Base-by-base conservation (phyloP, 2,113 vertebrate species). In the Pristiophorus japonicus region DNA sequence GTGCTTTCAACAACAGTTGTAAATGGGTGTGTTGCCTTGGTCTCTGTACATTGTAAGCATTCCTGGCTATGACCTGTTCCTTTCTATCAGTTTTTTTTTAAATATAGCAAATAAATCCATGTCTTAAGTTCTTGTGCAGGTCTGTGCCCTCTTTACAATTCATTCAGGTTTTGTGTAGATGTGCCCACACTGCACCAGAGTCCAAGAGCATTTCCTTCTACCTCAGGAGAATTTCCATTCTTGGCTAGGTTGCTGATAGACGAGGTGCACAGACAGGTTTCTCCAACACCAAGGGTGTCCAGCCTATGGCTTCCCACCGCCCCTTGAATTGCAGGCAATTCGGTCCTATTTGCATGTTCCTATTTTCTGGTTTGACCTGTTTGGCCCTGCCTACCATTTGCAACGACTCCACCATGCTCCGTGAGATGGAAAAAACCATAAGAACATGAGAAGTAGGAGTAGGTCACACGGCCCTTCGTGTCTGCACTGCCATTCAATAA, bases 51-150 rank as follows among this genome's bases (percentile, higher is more conserved):
- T 92, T 63, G 62, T 92, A n/a, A 63, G 34, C 59, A 92, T 92
- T 92, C 14, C 12, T 63, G 88, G 34, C 59, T 20, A n/a, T 92
- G 78, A 92, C n/a, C n/a, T 92, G 65, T 94, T 94, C 38, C 93
- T 66, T 94, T 65, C 42, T 30, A 30, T 73, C 27, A 14, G 55
- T 18, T 92, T 92, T 92, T 91, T 92, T 92, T 47, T 27, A 45
- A 55, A 94, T 12, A 70, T 27, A 45, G 45, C 65, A 73, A 73
- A 94, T 94, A 94, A 94, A 94, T 47, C 66, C 66, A 67, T 67
- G 27, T 47, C 65, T 94, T 94, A 70, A 70, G 65, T 51, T 94
- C 93, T 70, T 51, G 11, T 51, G 22, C 24, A 47, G 65, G 2
- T 47, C 62, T 30, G 47, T 88, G 24, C 51, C 51, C 47, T 90